Evolutionary conservation across 2,888 invertebrate species (phyloP).

Genomic region (Melipona beecheii): DNA sequence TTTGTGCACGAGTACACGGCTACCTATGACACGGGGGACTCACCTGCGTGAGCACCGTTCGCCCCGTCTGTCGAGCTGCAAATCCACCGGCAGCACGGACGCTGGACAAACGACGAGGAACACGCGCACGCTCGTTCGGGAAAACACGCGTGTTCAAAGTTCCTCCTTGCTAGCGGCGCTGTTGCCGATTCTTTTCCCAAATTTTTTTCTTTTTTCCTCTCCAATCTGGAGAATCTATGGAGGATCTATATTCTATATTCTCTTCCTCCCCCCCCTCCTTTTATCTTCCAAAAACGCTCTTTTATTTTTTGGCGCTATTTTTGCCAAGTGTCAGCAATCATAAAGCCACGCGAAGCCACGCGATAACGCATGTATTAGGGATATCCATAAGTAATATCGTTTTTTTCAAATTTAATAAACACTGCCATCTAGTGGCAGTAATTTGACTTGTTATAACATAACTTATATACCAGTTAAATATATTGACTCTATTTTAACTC

Average conservation of each 20-base stretch:
- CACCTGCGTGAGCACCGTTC: conserved; percentile 47
- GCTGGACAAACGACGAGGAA: conserved; percentile 39
- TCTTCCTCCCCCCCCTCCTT: not conserved
- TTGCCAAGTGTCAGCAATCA: no score
- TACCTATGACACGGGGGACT: conserved; percentile 58
- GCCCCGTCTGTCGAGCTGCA: conserved; percentile 19
- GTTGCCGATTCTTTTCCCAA: conserved; percentile 32
- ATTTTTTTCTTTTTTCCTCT: not conserved
- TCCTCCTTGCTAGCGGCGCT: conserved; percentile 19
- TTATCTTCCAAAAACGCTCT: no score
- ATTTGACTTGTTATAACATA: no score
- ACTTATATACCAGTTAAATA: no score
- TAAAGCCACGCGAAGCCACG: no score
- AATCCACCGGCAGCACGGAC: conserved; percentile 46
- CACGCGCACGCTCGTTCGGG: conserved; percentile 31
- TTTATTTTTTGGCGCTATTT: no score
- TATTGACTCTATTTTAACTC: no score
- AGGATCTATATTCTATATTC: not conserved
- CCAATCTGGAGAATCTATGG: not conserved
- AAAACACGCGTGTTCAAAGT: conserved; percentile 32
- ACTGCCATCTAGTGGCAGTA: no score
- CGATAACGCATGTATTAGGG: no score
- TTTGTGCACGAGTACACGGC: conserved; percentile 43
- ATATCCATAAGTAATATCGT: no score
- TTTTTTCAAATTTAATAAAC: no score